phyloP scores from a whole-genome alignment of 2,113 vertebrate genomes.

The Camelus dromedarius region DNA sequence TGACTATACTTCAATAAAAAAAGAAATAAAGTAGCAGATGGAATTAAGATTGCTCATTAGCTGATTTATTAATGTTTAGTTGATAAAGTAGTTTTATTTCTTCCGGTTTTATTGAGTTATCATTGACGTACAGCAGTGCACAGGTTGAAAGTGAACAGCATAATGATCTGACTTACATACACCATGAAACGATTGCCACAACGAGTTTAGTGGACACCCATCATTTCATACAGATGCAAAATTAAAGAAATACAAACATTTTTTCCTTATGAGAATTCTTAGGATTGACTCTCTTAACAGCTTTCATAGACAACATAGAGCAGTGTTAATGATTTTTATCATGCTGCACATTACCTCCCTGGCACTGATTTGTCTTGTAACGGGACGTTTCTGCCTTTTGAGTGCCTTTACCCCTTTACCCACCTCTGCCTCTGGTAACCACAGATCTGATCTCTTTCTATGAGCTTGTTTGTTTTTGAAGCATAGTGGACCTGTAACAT shows the following conservation, averaged over 20 bases:
- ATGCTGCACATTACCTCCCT: neutral
- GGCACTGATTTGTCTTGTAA: neutral
- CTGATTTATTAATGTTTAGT: neutral
- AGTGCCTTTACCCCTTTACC: too few relatives aligned
- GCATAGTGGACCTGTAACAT: too few relatives aligned
- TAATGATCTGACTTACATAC: neutral
- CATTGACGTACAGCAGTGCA: neutral
- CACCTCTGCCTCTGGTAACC: too few relatives aligned
- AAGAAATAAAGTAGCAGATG: neutral
- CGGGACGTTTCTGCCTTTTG: neutral
- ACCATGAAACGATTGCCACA: neutral
- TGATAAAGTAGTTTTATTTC: neutral
- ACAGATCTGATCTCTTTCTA: too few relatives aligned
- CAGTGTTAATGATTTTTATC: neutral
- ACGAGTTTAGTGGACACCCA: neutral
- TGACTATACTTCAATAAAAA: too few relatives aligned
- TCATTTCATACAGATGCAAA: neutral
- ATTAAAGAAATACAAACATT: neutral
- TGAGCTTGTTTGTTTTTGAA: too few relatives aligned
- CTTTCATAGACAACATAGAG: neutral
- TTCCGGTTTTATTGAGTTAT: neutral
- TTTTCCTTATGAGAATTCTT: neutral
- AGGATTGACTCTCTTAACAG: neutral
- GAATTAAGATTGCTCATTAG: neutral
- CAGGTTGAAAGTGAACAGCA: neutral